Evolutionary conservation across 2,797 vertebrate genomes (phyloP).

Genomic region (Botia kubotai): DNA sequence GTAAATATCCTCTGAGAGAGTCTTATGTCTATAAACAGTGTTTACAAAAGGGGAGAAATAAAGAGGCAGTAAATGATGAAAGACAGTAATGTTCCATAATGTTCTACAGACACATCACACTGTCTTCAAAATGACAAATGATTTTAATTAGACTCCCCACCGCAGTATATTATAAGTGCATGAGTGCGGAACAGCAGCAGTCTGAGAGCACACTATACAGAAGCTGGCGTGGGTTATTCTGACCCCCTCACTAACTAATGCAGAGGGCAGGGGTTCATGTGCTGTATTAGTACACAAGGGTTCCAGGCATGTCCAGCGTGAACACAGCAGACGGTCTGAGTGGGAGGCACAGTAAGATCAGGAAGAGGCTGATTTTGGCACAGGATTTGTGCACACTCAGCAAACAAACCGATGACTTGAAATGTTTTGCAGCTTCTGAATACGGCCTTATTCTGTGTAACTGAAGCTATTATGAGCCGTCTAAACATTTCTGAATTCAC

Average conservation of each 20-base stretch:
- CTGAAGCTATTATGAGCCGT: too few species aligned
- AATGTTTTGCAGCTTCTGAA: neutral
- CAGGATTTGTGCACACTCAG: constrained; percentile 10
- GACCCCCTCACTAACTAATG: constrained; percentile 58
- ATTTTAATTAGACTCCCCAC: constrained; percentile 18
- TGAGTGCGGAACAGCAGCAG: constrained; percentile 4
- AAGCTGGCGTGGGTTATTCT: constrained; percentile 32
- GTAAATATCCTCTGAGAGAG: neutral
- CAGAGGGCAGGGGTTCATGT: constrained; percentile 45
- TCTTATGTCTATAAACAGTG: constrained; percentile 7
- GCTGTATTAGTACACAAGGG: constrained; percentile 35
- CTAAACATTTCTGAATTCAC: too few species aligned
- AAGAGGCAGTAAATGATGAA: neutral
- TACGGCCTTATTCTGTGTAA: too few species aligned
- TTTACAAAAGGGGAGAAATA: neutral
- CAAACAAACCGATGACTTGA: constrained; percentile 26
- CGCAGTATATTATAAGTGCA: neutral
- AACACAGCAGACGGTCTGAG: constrained; percentile 38
- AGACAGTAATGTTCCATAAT: neutral
- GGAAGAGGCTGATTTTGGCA: constrained; percentile 33
- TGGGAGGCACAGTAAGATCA: constrained; percentile 41
- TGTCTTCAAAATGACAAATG: constrained; percentile 19
- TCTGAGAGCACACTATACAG: constrained; percentile 14
- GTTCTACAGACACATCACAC: neutral
- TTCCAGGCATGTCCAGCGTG: constrained; percentile 22